phyloP scores from a whole-genome alignment of 2,113 vertebrate genomes.

The Abramis brama region DNA sequence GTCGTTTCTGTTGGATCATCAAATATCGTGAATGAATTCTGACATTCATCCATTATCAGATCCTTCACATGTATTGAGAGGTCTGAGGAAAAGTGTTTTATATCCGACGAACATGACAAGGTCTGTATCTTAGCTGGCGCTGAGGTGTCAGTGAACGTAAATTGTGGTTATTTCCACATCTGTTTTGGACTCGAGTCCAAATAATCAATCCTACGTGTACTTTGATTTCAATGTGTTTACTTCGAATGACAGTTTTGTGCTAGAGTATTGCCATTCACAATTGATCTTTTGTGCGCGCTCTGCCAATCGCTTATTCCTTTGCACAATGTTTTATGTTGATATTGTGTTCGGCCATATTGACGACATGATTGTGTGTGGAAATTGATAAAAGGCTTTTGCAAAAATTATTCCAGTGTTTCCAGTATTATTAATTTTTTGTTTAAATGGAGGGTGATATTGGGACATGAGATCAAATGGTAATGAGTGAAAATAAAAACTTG shows the following conservation, averaged over 20 bases:
- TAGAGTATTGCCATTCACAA: slow-evolving; percentile 46
- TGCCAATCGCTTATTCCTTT: slow-evolving; percentile 60
- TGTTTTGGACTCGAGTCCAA: neutral
- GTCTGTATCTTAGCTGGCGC: slow-evolving; percentile 10
- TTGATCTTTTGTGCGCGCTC: slow-evolving; percentile 51
- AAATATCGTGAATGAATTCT: neutral
- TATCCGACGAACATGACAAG: neutral
- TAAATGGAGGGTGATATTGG: neutral
- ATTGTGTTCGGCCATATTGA: slow-evolving; percentile 69
- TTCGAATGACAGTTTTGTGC: slow-evolving; percentile 15
- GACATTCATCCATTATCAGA: neutral
- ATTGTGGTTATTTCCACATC: neutral
- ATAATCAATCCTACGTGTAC: neutral
- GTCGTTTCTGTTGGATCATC: neutral
- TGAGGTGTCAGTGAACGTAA: neutral
- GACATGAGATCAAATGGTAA: too few species aligned
- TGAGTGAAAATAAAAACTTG: too few species aligned
- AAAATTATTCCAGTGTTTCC: slow-evolving; percentile 24
- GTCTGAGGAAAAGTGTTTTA: slow-evolving; percentile 21
- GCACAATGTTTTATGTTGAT: slow-evolving; percentile 70
- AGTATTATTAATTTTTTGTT: neutral
- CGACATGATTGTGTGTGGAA: slow-evolving; percentile 69
- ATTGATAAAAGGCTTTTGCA: slow-evolving; percentile 74
- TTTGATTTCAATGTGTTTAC: neutral
- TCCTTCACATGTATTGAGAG: neutral